phyloP scores from a whole-genome alignment of 2,888 invertebrate species.

The Margaritifera margaritifera region DNA sequence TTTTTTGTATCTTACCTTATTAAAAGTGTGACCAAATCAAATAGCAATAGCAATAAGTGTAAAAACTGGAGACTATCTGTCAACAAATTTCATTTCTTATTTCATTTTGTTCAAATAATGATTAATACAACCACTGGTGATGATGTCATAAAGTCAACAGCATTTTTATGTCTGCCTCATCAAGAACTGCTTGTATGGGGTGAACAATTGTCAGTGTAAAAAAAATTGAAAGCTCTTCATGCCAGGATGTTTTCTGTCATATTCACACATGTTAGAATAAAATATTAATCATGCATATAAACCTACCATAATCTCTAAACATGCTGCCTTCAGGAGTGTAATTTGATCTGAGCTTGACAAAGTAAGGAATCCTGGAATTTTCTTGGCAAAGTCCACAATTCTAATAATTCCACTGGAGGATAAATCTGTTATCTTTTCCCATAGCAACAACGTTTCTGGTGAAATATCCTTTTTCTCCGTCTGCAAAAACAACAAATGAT shows the following conservation, averaged over 20 bases:
- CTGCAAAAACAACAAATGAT: slow-evolving; percentile 28
- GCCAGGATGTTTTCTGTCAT: neutral
- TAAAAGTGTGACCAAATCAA: too few species aligned
- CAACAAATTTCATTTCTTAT: too few species aligned
- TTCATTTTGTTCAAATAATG: too few species aligned
- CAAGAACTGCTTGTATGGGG: too few species aligned
- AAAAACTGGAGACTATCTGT: too few species aligned
- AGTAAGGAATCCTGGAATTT: slow-evolving; percentile 64
- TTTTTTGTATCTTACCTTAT: too few species aligned
- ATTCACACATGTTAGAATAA: neutral
- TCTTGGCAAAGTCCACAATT: slow-evolving; percentile 71
- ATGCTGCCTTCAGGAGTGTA: slow-evolving; percentile 70
- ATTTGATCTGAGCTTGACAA: slow-evolving; percentile 69
- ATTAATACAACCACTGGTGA: too few species aligned
- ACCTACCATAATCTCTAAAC: slow-evolving; percentile 71
- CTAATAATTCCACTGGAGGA: slow-evolving; percentile 67
- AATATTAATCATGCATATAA: neutral
- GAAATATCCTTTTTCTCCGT: slow-evolving; percentile 38
- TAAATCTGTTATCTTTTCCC: slow-evolving; percentile 69
- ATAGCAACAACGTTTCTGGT: slow-evolving; percentile 53
- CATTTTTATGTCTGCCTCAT: too few species aligned
- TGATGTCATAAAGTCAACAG: too few species aligned
- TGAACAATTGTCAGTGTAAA: too few species aligned
- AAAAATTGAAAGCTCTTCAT: neutral
- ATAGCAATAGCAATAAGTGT: too few species aligned